Base-by-base conservation (phyloP, 2,797 vertebrate species). In the Clamator glandarius region DNA sequence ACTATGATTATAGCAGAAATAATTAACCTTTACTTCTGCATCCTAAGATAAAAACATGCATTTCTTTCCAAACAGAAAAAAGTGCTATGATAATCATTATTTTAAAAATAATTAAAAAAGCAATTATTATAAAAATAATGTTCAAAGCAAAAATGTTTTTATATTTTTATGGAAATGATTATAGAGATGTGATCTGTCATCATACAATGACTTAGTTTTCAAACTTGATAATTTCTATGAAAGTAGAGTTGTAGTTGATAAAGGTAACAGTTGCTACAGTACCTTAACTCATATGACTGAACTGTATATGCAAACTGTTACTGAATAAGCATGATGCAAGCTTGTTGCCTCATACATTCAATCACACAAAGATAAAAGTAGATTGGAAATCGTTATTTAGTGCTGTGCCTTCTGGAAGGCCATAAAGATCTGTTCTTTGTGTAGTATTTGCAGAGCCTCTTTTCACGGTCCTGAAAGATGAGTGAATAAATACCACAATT, bases 361-460 rank as follows among this genome's bases (percentile, higher is more conserved):
- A 35, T 74, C 62, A 63, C 29, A 55, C 3, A 41, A 50, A 67
- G 17, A 64, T 15, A 57, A 74, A 79, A 55, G 5, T 20, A 48
- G 75, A 73, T 12, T 5, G 0, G 4, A 66, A 70, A 54, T 54
- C 0, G 4, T 75, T 78, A 33, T 19, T 0, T 0, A 69, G 5
- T 17, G 9, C 33, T 42, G 2, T 12, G 62, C 20, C 29, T 59
- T 79, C 29, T 68, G 21, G 29, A 42, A 6, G 21, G 15, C 9
- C 33, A 44, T 26, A 59, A 74, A 36, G 8, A 28, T 84, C 28
- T 75, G 3, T 75, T 82, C 18, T 59, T 63, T 46, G 18, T 33
- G 15, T 10, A 67, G 13, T 12, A 41, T 21, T 55, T 7, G 5
- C 31, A 46, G 21, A 74, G 1, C 6, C 15, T 70, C 39, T 81